phyloP scores from a whole-genome alignment of 2,888 invertebrate species.

The Holacanthella duospinosa region DNA sequence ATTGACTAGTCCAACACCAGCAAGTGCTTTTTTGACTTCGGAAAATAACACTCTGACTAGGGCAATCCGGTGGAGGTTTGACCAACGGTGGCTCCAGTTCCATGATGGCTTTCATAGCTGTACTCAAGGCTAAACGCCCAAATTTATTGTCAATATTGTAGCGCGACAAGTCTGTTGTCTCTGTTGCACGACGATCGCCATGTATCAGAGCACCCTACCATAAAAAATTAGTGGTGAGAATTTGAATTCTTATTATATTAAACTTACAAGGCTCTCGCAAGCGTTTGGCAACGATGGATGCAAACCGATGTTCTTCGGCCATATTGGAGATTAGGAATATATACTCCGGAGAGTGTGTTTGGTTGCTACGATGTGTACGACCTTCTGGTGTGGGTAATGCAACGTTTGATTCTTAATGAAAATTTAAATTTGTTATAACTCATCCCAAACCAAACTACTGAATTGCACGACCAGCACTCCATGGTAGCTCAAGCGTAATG shows the following conservation, averaged over 20 bases:
- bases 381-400: too few relatives aligned
- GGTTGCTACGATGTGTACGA: constrained; percentile 89
- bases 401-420: too few relatives aligned
- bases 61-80: constrained; percentile 73
- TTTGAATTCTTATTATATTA: too few relatives aligned
- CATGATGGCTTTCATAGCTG: constrained; percentile 91
- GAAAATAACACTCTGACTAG: constrained; percentile 82
- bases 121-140: constrained; percentile 83
- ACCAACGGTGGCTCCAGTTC: constrained; percentile 74
- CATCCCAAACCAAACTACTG: too few relatives aligned
- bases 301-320: constrained; percentile 93
- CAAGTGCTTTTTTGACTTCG: constrained; percentile 85
- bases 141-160: constrained; percentile 98
- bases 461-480: constrained; percentile 97
- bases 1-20: constrained; percentile 88
- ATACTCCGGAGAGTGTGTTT: constrained; percentile 97
- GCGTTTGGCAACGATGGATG: constrained; percentile 85
- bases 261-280: constrained; percentile 64
- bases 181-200: constrained; percentile 94
- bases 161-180: constrained; percentile 87
- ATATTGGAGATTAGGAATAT: constrained; percentile 95
- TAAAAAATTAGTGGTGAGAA: not conserved
- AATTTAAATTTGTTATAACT: too few relatives aligned
- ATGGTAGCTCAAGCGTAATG: constrained; percentile 93
- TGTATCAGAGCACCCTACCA: constrained; percentile 83